Evolutionary conservation across 2,113 vertebrate genomes (phyloP).

Genomic region (Gulo gulo): DNA sequence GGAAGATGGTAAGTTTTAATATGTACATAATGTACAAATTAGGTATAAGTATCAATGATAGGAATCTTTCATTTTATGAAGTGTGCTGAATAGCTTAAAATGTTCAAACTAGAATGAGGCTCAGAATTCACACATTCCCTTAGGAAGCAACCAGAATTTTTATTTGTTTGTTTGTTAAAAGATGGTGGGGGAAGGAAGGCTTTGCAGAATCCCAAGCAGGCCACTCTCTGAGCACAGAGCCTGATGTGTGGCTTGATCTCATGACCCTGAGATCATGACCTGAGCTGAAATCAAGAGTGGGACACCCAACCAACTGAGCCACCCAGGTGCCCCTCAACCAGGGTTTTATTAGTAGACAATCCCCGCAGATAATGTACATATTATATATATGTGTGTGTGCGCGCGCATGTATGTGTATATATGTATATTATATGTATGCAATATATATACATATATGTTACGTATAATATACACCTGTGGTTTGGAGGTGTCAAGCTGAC

Average conservation of each 20-base stretch:
- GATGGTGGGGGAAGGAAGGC: too few species aligned
- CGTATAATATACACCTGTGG: neutral
- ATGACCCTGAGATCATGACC: neutral
- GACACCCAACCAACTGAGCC: neutral
- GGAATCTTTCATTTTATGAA: neutral
- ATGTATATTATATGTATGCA: too few species aligned
- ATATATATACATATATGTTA: too few species aligned
- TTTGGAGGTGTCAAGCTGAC: neutral
- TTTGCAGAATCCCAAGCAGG: neutral
- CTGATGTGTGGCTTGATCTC: neutral
- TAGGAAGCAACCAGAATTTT: neutral
- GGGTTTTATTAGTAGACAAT: neutral
- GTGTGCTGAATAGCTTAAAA: neutral
- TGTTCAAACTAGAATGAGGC: neutral
- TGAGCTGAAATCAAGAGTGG: neutral
- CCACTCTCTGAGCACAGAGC: neutral
- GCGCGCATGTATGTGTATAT: too few species aligned
- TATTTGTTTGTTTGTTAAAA: neutral
- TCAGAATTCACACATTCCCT: neutral
- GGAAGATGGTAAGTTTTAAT: slow-evolving; percentile 90
- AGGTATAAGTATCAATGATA: slow-evolving; percentile 11
- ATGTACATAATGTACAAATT: slow-evolving; percentile 33
- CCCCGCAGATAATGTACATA: neutral
- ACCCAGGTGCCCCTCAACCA: neutral
- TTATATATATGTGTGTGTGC: too few species aligned